A percentile compares a stretch with the other conserved stretches of the same genome.
phyloP scores from a whole-genome alignment of 2,113 vertebrate genomes.

The Ia io region DNA sequence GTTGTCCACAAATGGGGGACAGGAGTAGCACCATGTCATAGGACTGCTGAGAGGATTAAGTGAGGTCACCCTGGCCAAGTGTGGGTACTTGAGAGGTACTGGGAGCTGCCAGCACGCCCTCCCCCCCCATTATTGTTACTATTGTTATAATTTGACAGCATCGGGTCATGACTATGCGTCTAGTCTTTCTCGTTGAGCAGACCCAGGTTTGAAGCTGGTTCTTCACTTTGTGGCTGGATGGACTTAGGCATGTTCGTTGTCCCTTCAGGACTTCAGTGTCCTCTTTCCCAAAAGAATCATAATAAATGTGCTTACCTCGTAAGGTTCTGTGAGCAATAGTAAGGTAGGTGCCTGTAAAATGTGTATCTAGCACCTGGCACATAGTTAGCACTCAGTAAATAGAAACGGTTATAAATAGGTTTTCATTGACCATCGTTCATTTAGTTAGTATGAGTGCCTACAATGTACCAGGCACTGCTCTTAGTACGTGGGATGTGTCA shows the following conservation, averaged over 20 bases:
- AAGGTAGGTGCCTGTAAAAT: background rate
- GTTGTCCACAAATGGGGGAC: background rate
- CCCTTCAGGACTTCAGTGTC: background rate
- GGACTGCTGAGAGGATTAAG: background rate
- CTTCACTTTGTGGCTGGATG: background rate
- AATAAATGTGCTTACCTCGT: background rate
- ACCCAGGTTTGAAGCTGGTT: background rate
- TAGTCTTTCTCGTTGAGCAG: background rate
- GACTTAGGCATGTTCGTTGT: background rate
- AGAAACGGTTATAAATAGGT: background rate
- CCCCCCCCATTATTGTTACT: no score
- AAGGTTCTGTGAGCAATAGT: background rate
- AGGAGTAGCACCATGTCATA: background rate
- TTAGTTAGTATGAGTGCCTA: background rate
- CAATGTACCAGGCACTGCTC: background rate
- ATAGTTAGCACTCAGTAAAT: background rate
- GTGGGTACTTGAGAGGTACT: rapidly evolving
- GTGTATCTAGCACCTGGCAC: background rate
- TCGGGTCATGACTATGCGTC: rapidly evolving
- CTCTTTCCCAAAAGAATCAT: background rate
- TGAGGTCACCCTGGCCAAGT: background rate
- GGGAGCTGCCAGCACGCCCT: background rate
- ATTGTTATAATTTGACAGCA: rapidly evolving
- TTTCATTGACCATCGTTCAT: background rate
- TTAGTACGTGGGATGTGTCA: background rate